A percentile compares a stretch with the other conserved stretches of the same genome.
Conservation (phyloP, 2,113 vertebrate genomes). For the Podilymbus podiceps region DNA sequence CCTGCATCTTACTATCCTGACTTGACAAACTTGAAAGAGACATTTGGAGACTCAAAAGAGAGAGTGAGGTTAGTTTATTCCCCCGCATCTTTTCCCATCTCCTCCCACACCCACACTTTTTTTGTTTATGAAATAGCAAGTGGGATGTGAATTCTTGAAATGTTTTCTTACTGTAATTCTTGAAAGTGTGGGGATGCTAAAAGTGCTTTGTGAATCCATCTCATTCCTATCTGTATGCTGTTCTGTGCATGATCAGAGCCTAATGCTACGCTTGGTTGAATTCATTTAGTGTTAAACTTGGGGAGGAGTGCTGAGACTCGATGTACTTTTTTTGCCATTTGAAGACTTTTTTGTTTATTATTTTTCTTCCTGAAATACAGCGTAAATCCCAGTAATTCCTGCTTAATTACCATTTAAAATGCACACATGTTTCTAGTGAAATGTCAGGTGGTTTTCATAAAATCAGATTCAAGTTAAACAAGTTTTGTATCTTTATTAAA, state of each 20-base stretch:
- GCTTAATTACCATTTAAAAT: background rate
- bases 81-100: background rate
- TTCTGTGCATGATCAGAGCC: background rate
- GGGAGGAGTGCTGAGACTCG: background rate
- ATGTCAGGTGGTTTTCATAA: background rate
- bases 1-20: slow-evolving; percentile 93
- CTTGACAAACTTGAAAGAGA: slow-evolving; percentile 91
- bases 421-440: background rate
- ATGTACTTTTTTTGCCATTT: background rate
- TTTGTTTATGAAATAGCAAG: slow-evolving; percentile 32
- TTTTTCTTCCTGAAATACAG: background rate
- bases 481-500: background rate
- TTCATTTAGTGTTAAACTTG: background rate
- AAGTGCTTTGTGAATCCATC: background rate
- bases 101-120: background rate
- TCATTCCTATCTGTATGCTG: background rate
- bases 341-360: background rate
- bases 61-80: slow-evolving; percentile 85
- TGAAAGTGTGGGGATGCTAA: background rate
- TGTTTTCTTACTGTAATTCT: slow-evolving; percentile 45
- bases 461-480: background rate
- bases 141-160: slow-evolving; percentile 55
- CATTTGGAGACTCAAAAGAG: slow-evolving; percentile 96
- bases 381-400: background rate
- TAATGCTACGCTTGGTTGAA: background rate